Evolutionary conservation across 2,797 vertebrate genomes (phyloP).

Genomic region (Parauchenoglanis punctatus): DNA sequence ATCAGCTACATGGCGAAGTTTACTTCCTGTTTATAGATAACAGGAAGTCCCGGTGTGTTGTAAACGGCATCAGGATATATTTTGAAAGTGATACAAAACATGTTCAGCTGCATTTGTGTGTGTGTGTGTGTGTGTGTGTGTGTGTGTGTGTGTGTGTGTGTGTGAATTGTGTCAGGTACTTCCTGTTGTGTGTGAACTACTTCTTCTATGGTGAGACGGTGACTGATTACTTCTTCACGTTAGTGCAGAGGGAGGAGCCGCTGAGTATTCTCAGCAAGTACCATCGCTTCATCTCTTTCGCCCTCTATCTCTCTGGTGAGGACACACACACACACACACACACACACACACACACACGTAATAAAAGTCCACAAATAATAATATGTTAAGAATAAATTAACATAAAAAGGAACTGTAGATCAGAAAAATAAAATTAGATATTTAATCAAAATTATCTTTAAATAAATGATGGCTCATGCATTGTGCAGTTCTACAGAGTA

Average conservation of each 20-base stretch:
- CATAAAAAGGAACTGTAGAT: neutral
- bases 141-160: constrained; percentile 23
- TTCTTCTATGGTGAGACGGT: constrained; percentile 98
- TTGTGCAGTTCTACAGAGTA: too few species aligned
- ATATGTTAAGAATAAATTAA: too few species aligned
- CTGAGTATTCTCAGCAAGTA: constrained; percentile 97
- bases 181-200: constrained; percentile 96
- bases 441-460: neutral
- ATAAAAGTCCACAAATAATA: too few species aligned
- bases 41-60: neutral
- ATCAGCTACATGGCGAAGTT: neutral
- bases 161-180: constrained; percentile 87
- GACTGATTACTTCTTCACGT: constrained; percentile 95
- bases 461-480: neutral
- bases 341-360: too few species aligned
- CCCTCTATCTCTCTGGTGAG: constrained; percentile 91
- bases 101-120: neutral
- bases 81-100: neutral
- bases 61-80: neutral
- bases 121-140: neutral
- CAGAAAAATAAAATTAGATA: neutral
- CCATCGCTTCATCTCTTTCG: constrained; percentile 96
- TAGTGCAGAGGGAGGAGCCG: constrained; percentile 96
- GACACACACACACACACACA: neutral
- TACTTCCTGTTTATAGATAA: neutral